phyloP scores from a whole-genome alignment of 2,888 invertebrate genomes.

The Pollenia labialis region DNA sequence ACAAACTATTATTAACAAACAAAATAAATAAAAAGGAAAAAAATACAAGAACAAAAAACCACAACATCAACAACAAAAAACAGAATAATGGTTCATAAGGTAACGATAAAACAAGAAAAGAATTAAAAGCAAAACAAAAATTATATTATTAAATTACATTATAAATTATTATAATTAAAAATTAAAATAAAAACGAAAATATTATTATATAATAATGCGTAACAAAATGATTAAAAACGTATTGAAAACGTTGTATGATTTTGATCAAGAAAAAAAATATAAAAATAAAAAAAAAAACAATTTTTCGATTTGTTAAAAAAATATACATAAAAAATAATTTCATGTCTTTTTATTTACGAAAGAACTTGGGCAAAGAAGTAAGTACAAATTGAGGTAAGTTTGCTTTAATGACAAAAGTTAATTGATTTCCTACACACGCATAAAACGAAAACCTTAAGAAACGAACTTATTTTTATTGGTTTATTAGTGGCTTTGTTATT shows the following conservation, averaged over 20 bases:
- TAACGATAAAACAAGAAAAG: constrained; percentile 71
- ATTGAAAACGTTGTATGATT: constrained; percentile 84
- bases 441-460: background rate
- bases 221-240: constrained; percentile 77
- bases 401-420: too few relatives aligned
- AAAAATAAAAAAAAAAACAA: constrained; percentile 77
- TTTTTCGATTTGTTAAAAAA: constrained; percentile 81
- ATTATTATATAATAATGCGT: constrained; percentile 75
- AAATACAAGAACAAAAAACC: constrained; percentile 55
- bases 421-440: too few relatives aligned
- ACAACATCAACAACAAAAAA: constrained; percentile 52
- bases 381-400: background rate
- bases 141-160: constrained; percentile 75
- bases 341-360: constrained; percentile 54
- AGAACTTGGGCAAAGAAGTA: background rate
- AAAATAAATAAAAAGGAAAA: constrained; percentile 32
- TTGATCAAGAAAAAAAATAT: constrained; percentile 83
- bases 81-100: constrained; percentile 72
- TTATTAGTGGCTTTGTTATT: too few relatives aligned
- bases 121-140: constrained; percentile 48
- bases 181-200: constrained; percentile 67
- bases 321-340: constrained; percentile 75
- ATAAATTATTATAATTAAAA: constrained; percentile 74
- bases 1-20: constrained; percentile 71
- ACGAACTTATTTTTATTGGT: too few relatives aligned